Evolutionary conservation across 92 coral and sea anemone species (phyloP).

Genomic region (Meandrina meandrites): DNA sequence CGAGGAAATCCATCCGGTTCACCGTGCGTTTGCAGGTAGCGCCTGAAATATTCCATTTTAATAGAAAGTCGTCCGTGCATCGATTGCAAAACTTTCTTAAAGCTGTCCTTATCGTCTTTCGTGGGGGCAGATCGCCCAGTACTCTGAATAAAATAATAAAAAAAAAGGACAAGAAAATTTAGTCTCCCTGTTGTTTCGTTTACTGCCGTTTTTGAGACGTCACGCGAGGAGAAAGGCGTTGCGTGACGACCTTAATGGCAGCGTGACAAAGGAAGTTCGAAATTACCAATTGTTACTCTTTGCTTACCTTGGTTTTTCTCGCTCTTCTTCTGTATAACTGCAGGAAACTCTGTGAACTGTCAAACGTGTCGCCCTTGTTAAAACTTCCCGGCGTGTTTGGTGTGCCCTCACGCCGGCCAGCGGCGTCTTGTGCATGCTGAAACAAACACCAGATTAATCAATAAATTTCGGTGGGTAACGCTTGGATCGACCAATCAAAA

Average conservation of each 20-base stretch:
- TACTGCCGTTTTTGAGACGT: background rate
- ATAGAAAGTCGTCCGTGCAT: conserved; percentile 83
- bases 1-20: conserved; percentile 89
- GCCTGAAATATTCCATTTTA: conserved; percentile 84
- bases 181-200: background rate
- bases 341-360: conserved; percentile 78
- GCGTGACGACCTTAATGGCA: background rate
- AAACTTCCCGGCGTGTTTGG: conserved; percentile 80
- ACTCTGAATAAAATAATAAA: conserved; percentile 45
- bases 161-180: background rate
- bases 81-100: conserved; percentile 80
- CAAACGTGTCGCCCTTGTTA: conserved; percentile 78
- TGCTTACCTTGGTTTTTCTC: conserved; percentile 74
- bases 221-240: background rate
- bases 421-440: conserved; percentile 68
- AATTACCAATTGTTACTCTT: background rate
- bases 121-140: conserved; percentile 87
- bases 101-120: conserved; percentile 85
- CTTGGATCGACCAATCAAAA: background rate
- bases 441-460: background rate
- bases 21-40: conserved; percentile 89
- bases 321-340: conserved; percentile 80
- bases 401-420: conserved; percentile 53
- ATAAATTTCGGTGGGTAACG: background rate
- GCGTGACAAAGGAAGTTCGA: background rate